A percentile compares a stretch with the other conserved stretches of the same genome.
These are phyloP conservation scores for Laothoe populi DNA, from an alignment of 2,888 invertebrate species.

Conservation along the genomic window DNA sequence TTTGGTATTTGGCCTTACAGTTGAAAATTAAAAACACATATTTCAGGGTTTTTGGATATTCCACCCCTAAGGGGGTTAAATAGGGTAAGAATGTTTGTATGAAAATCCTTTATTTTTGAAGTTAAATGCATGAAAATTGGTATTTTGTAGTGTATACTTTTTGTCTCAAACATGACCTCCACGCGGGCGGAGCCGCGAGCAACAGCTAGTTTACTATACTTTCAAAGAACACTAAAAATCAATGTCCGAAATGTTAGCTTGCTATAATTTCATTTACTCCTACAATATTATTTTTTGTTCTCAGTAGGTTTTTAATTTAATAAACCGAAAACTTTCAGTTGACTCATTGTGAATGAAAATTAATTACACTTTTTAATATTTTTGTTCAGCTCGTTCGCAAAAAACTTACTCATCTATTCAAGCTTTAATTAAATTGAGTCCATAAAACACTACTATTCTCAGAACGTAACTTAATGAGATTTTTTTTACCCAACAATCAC, in stretches of 20 bases:
- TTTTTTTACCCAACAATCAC: not conserved
- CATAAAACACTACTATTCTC: not conserved
- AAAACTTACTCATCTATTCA: conserved; percentile 4
- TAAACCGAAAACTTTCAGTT: not conserved
- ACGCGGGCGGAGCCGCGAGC: no score
- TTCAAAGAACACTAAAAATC: not conserved
- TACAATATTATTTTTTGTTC: not conserved
- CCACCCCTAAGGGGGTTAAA: no score
- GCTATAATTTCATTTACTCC: not conserved
- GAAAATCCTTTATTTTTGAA: no score
- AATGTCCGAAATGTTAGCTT: not conserved
- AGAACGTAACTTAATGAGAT: not conserved
- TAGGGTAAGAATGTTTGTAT: no score
- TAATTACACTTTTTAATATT: not conserved
- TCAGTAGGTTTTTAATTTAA: not conserved
- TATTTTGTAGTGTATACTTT: no score
- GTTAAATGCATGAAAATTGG: no score
- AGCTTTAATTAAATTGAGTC: not conserved
- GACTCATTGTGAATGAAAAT: not conserved
- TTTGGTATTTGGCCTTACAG: no score
- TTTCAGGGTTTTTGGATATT: no score
- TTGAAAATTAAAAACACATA: no score
- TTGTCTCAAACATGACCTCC: no score
- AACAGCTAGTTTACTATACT: conserved; percentile 42
- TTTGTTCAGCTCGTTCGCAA: conserved; percentile 7